Conservation (phyloP, 30 jellyfish, hydroid and myxozoan species). For the Hydractinia echinata region DNA sequence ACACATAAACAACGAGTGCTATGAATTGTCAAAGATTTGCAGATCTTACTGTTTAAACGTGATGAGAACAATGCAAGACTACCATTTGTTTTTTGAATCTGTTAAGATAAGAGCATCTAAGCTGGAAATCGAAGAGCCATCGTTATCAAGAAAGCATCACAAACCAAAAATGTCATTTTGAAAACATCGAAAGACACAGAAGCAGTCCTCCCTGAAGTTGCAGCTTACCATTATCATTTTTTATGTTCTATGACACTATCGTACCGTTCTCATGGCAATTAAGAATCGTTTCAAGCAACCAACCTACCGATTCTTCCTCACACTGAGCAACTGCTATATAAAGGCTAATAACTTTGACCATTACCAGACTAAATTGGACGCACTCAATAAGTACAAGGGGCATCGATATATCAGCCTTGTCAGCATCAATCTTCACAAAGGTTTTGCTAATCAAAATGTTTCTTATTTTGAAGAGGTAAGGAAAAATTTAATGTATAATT, state of each 20-base stretch:
- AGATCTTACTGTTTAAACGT: constrained; percentile 6
- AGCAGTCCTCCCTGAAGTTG: constrained; percentile 22
- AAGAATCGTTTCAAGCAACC: neutral
- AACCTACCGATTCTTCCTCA: too few relatives aligned
- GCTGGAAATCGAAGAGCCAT: neutral
- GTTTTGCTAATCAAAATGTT: too few relatives aligned
- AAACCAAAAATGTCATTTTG: neutral
- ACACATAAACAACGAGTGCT: neutral
- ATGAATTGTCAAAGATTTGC: neutral
- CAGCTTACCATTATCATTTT: neutral
- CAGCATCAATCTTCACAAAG: too few relatives aligned
- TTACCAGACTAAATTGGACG: too few relatives aligned
- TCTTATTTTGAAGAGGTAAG: too few relatives aligned
- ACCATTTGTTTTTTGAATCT: constrained; percentile 1
- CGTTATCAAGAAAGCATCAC: neutral
- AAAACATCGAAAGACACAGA: constrained; percentile 6
- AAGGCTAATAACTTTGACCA: too few relatives aligned
- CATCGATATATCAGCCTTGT: too few relatives aligned
- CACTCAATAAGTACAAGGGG: too few relatives aligned
- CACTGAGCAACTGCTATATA: too few relatives aligned
- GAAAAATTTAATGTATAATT: too few relatives aligned
- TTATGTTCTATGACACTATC: too few relatives aligned
- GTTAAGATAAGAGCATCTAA: neutral
- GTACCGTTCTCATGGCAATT: constrained; percentile 7
- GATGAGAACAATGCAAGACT: constrained; percentile 5